Evolutionary conservation across 2,888 invertebrate genomes (phyloP).

Genomic region (Norana najaformis): DNA sequence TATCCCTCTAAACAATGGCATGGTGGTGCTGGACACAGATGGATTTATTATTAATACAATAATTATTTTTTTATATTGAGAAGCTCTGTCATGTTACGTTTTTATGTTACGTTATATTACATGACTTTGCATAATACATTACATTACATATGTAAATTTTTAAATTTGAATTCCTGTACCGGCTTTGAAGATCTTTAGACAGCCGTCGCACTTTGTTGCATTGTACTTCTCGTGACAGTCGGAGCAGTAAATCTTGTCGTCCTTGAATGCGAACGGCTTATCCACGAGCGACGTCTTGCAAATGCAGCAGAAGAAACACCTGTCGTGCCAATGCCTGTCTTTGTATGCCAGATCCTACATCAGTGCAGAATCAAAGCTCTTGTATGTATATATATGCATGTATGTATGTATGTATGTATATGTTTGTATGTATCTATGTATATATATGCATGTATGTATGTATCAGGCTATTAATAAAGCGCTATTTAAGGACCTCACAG

Average conservation of each 20-base stretch:
- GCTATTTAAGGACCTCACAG: no score
- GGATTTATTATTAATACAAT: no score
- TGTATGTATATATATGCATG: not conserved
- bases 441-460: not conserved
- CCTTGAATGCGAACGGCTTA: conserved; percentile 30
- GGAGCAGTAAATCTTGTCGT: conserved; percentile 31
- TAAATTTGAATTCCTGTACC: conserved; percentile 16
- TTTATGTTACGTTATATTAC: no score
- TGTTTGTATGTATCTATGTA: not conserved
- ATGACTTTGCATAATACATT: not conserved
- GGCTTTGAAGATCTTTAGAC: conserved; percentile 29
- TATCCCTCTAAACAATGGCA: no score
- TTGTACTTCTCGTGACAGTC: conserved; percentile 30
- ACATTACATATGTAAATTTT: not conserved
- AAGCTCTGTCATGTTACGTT: no score
- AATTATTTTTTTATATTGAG: no score
- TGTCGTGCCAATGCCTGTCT: conserved; percentile 34
- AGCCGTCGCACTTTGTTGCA: conserved; percentile 25
- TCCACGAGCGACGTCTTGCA: conserved; percentile 30
- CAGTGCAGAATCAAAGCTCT: not conserved
- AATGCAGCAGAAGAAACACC: conserved; percentile 31
- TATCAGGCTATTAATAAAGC: not conserved
- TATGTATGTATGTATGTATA: not conserved
- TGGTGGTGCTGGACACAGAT: no score
- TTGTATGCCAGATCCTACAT: conserved; percentile 32